Evolutionary conservation across 2,797 vertebrate species (phyloP), one percentile per base, ranked within the genome.

Genomic region (Crenuchus spilurus): DNA sequence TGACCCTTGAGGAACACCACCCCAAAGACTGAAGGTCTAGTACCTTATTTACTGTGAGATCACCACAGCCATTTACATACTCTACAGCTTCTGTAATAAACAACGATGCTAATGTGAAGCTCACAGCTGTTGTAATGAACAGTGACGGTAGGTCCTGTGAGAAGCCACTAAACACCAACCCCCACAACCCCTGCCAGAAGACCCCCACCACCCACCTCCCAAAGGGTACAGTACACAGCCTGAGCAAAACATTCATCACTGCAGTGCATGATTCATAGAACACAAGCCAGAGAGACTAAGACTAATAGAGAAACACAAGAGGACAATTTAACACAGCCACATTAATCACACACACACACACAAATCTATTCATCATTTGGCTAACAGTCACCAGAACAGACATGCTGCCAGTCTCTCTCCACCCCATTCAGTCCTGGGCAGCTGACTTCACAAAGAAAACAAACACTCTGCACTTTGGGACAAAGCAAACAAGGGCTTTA

Each of bases 281-380:
- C 30, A 49, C 33, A 13, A 33, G 31, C 52, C 41, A 75, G 60
- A 64, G 31, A 42, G 41, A 42, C 33, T 26, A 61, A 75, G 64
- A 80, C 73, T 65, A 66, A 77, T 44, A 70, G 52, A 76, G 46
- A 67, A 66, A 62, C 26, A 66, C 28, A 62, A 74, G 30, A 72
- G 52, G 18, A 61, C 48, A 73, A 44, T 70, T 30, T 46, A 63
- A 30, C 6, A 22, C 20, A 70, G 52, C 10, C 35, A 33, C 26
- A 71, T 75, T 74, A 35, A 70, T 70, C 72, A 57, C 51, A 37
- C 5, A 28, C 7, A 42, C 26, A 44, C 60, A 46, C 26, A 46
- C 14, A 69, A 64, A 64, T 57, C 72, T 67, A 74, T 74, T 39
- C 37, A 73, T 73, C 71, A 72, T 52, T 26, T 35, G 31, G 8